Conservation (phyloP, 2,113 vertebrate genomes). For the Ictalurus furcatus region DNA sequence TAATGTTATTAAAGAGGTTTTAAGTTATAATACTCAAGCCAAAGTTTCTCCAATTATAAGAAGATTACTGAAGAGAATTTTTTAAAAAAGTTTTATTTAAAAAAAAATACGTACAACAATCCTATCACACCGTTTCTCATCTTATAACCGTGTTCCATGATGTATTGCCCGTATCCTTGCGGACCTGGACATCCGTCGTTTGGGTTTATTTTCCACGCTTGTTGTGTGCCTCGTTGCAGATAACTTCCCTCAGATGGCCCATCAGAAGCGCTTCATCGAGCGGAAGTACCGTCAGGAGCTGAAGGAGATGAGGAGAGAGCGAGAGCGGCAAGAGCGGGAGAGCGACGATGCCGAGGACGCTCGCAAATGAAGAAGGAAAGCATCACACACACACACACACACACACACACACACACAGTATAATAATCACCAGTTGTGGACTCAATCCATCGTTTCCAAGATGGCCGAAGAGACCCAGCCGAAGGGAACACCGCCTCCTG, state of each 20-base stretch:
- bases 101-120: too few species aligned
- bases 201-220: neutral
- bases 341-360: constrained; percentile 83
- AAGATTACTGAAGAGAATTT: neutral
- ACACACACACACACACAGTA: neutral
- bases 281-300: constrained; percentile 98
- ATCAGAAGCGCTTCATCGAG: constrained; percentile 99
- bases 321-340: constrained; percentile 91
- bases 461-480: neutral
- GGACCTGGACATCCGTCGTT: too few species aligned
- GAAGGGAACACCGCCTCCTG: neutral
- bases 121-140: neutral
- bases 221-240: constrained; percentile 71
- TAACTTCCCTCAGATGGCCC: constrained; percentile 99
- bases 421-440: neutral
- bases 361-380: constrained; percentile 63
- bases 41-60: neutral
- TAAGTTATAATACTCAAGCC: neutral
- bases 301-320: constrained; percentile 98
- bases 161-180: neutral
- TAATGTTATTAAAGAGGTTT: neutral
- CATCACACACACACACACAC: neutral
- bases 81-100: too few species aligned
- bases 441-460: neutral
- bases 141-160: too few species aligned